These are phyloP conservation scores for Ruditapes philippinarum DNA, from an alignment of 1,140 invertebrate genomes.

Conservation along the genomic window DNA sequence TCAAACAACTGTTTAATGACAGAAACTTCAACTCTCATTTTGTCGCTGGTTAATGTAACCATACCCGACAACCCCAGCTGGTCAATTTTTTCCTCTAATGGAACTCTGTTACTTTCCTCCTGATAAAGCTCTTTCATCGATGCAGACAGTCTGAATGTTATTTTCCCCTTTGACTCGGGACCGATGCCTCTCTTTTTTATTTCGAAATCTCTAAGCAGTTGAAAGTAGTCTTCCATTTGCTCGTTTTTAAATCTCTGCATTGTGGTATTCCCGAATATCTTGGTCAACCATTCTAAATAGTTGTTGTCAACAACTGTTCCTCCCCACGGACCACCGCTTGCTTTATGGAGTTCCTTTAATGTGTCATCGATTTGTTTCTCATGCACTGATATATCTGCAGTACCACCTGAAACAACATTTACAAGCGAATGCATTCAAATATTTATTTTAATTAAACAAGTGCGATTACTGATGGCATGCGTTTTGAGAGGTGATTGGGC, in stretches of 20 bases:
- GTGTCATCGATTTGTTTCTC: no score
- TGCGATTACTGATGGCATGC: no score
- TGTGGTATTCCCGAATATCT: no score
- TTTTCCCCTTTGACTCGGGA: not conserved
- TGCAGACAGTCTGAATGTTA: not conserved
- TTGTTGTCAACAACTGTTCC: constrained; percentile 29
- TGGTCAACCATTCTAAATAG: no score
- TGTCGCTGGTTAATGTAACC: not conserved
- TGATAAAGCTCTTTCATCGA: constrained; percentile 17
- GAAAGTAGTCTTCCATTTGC: constrained; percentile 32
- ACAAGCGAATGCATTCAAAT: no score
- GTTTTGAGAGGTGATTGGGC: no score
- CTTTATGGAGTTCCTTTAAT: no score
- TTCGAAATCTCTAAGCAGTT: constrained; percentile 30
- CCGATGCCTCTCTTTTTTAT: constrained; percentile 13
- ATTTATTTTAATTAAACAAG: no score
- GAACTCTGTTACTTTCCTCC: not conserved
- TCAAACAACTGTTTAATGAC: constrained; percentile 21
- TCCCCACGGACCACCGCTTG: no score
- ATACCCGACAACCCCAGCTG: not conserved
- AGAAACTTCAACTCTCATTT: not conserved
- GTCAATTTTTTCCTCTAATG: not conserved
- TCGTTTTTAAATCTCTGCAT: not conserved
- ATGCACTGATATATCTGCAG: no score
- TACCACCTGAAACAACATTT: no score